phyloP scores from a whole-genome alignment of 1,140 invertebrate species.

The Magallana ariakensis region DNA sequence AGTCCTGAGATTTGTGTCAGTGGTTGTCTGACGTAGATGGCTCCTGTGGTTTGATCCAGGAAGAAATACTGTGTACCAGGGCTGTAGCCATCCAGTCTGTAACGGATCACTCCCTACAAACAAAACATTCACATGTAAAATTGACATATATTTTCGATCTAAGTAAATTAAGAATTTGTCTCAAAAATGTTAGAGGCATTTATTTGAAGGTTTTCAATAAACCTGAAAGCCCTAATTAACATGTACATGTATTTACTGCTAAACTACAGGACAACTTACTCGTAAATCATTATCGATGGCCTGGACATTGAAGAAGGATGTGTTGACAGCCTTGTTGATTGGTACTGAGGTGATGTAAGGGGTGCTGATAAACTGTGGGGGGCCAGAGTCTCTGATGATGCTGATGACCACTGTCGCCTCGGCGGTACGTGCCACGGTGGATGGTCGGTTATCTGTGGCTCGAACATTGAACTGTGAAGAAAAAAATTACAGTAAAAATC shows the following conservation, averaged over 20 bases:
- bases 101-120: constrained; percentile 57
- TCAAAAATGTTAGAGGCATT: too few species aligned
- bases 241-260: too few species aligned
- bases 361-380: constrained; percentile 62
- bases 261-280: constrained; percentile 25
- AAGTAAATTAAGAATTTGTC: too few species aligned
- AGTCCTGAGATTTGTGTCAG: constrained; percentile 50
- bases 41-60: constrained; percentile 54
- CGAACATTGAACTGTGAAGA: constrained; percentile 59
- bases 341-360: constrained; percentile 61
- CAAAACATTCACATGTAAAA: background rate
- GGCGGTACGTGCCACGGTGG: background rate
- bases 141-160: too few species aligned
- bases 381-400: constrained; percentile 52
- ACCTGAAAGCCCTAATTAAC: background rate
- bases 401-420: constrained; percentile 53
- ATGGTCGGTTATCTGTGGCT: constrained; percentile 49
- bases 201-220: too few species aligned
- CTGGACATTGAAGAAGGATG: constrained; percentile 48
- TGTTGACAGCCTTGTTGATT: constrained; percentile 58
- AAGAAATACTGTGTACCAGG: constrained; percentile 61
- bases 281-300: constrained; percentile 37
- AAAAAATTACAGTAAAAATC: background rate
- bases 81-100: constrained; percentile 56
- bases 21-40: constrained; percentile 52